These are phyloP conservation scores for Nipponacmea schrenckii DNA, from an alignment of 2,888 invertebrate species.

Conservation along the genomic window DNA sequence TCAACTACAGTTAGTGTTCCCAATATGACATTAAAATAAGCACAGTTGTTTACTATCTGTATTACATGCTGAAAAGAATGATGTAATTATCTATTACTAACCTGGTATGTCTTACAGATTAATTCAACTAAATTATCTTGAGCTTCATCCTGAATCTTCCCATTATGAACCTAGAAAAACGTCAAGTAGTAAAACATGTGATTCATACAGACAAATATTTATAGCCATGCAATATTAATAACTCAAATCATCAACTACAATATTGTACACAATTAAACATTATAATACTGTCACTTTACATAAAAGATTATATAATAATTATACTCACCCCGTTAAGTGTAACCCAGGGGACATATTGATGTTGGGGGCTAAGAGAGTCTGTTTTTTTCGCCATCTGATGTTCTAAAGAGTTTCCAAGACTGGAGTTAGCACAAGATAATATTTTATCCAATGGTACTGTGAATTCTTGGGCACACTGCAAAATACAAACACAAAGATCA, in stretches of 20 bases:
- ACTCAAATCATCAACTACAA: too few species aligned
- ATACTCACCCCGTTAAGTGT: conserved; percentile 62
- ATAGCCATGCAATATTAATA: too few species aligned
- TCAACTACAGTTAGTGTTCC: too few species aligned
- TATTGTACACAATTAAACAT: too few species aligned
- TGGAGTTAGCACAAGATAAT: conserved; percentile 50
- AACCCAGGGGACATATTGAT: conserved; percentile 66
- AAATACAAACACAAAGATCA: conserved; percentile 9
- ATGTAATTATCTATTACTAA: not conserved
- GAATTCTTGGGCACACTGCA: conserved; percentile 53
- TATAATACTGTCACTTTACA: too few species aligned
- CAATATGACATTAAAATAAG: not conserved
- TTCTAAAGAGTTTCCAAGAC: conserved; percentile 56
- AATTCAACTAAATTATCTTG: conserved; percentile 45
- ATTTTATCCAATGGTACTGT: conserved; percentile 45
- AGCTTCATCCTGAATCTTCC: conserved; percentile 51
- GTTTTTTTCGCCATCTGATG: conserved; percentile 64
- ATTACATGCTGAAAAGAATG: too few species aligned
- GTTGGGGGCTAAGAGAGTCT: conserved; percentile 54
- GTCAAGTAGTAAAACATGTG: not conserved
- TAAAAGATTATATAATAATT: too few species aligned
- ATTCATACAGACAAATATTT: not conserved
- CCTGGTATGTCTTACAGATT: conserved; percentile 3
- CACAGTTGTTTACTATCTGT: not conserved
- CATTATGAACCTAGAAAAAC: conserved; percentile 56